Conservation (phyloP, 53 echinoderm and acorn worm species). For the Mesocentrotus franciscanus region DNA sequence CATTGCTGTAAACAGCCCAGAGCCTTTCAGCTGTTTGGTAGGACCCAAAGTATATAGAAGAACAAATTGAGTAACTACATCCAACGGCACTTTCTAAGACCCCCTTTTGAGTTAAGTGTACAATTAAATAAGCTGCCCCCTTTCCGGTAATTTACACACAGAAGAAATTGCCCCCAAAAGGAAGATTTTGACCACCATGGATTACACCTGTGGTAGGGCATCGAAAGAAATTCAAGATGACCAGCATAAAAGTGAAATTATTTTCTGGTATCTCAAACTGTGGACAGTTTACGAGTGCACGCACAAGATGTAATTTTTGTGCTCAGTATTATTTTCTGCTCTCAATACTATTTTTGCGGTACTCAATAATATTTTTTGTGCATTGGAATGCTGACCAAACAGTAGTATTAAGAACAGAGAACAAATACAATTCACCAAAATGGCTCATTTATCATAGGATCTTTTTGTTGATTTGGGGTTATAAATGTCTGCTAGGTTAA, state of each 20-base stretch:
- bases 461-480: conserved; percentile 33
- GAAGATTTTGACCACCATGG: not conserved
- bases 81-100: conserved; percentile 11
- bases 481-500: conserved; percentile 9
- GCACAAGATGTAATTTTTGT: not conserved
- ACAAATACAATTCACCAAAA: not conserved
- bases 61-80: conserved; percentile 15
- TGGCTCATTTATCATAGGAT: not conserved
- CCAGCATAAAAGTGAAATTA: not conserved
- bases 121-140: conserved; percentile 15
- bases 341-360: not conserved
- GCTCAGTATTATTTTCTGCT: not conserved
- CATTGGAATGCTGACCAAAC: conserved; percentile 4
- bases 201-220: not conserved
- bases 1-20: not conserved
- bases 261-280: not conserved
- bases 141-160: conserved; percentile 40
- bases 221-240: not conserved
- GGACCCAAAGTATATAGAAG: conserved; percentile 17
- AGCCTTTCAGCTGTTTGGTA: conserved; percentile 17
- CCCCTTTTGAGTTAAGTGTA: conserved; percentile 33
- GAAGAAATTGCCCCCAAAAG: not conserved
- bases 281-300: not conserved
- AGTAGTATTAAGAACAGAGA: not conserved
- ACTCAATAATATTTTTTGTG: not conserved